Evolutionary conservation across 53 echinoderm and acorn worm species (phyloP), one percentile per base, ranked within the genome.

Genomic region (Crossaster papposus): DNA sequence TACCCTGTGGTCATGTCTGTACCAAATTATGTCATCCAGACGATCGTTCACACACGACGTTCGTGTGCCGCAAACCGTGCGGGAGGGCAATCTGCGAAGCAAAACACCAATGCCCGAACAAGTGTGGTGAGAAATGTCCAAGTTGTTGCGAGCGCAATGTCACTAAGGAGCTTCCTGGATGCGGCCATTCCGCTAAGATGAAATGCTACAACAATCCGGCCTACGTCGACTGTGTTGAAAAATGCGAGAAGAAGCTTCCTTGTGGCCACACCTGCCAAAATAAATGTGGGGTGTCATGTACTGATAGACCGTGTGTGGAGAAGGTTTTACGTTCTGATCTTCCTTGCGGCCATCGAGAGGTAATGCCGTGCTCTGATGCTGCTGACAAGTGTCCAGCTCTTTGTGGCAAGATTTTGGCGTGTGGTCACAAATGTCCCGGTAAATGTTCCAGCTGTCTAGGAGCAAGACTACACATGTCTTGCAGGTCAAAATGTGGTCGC

Each of bases 1-100:
- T 98, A 18, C 24, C 64, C 23, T 98, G 96, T 74, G 98, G 98
- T 6, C 98, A 98, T 63, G 92, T 90, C 24, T 98, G 98, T 65
- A 85, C 65, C n/a, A 24, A 85, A 78, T 85, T 90, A 15, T 98
- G 98, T 37, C 98, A 98, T 51, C 91, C 94, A n/a, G 75, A 81
- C 14, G 93, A 98, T 75, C 83, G 82, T 14, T 83, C 94, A 37
- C 96, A 96, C 33, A 29, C 88, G 14, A 88, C 89, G 4, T 82
- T 51, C 62, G 94, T 91, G 22, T 92, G 95, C 20, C 37, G 55
- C n/a, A 93, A 94, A 62, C 63, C 83, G 64, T 96, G 96, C 51
- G 68, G 18, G 0, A 96, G 92, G 71, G 74, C 70, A 1, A 76
- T 89, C 18, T 31, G 26, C 4, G 78, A 81, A 18, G 85, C 89